These are phyloP conservation scores for Cylindroiulus punctatus DNA, from an alignment of 2,888 invertebrate species.

Conservation along the genomic window DNA sequence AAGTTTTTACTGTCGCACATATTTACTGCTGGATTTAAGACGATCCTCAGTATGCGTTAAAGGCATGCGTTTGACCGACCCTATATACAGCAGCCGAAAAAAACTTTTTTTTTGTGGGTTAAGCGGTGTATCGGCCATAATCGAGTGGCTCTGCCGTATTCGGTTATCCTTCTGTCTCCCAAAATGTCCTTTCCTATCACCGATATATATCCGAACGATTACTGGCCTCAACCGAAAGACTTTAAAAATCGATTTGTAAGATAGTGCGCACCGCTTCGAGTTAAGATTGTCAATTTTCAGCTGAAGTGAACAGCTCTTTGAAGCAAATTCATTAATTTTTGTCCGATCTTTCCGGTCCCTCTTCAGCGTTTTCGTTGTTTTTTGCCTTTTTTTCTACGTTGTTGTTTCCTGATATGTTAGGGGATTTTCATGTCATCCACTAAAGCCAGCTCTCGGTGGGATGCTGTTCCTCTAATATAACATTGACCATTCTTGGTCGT, in stretches of 20 bases:
- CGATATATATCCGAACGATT: constrained; percentile 38
- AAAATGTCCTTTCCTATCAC: constrained; percentile 10
- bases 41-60: too few relatives aligned
- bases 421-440: constrained; percentile 51
- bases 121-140: constrained; percentile 1
- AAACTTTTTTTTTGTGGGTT: background rate
- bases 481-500: constrained; percentile 37
- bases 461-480: constrained; percentile 49
- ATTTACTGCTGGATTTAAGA: too few relatives aligned
- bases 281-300: constrained; percentile 41
- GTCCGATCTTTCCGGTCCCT: background rate
- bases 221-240: background rate
- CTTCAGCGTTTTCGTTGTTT: background rate
- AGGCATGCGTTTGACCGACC: background rate
- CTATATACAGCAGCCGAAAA: background rate
- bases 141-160: background rate
- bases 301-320: constrained; percentile 18
- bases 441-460: constrained; percentile 48
- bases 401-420: constrained; percentile 13
- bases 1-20: too few relatives aligned
- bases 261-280: background rate
- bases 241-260: constrained; percentile 45
- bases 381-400: background rate
- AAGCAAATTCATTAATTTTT: constrained; percentile 47
- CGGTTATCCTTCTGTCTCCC: background rate